Evolutionary conservation across 2,888 invertebrate genomes (phyloP), one percentile per base, ranked within the genome.

Genomic region (Drosophila anomalata): DNA sequence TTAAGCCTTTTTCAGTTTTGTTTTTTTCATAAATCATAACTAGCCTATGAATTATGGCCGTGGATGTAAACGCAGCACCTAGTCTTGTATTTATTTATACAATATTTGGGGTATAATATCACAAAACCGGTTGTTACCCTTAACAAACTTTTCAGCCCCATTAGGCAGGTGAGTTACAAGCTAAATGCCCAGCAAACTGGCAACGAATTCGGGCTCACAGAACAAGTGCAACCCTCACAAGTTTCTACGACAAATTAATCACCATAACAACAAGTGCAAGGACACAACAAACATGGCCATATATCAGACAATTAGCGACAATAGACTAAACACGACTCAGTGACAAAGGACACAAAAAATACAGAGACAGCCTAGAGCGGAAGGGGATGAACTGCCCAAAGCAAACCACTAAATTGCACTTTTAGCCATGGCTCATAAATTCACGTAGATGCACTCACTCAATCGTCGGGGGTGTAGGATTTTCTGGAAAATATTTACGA

Each of bases 301-400:
- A 80, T 75, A 80, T 86, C 77, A 77, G 86, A 66, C 83, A 84
- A 84, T 84, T 86, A 84, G 86, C 83, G 78, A 78, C 83, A 78
- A 73, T 54, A 71, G 78, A 77, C 72, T 79, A 80, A 83, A 76
- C 83, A 85, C 57, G 29, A 56, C 22, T 47, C 36, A 42, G 47
- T 56, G 70, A 69, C 70, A 69, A 69, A 51, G 51, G 51, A 58
- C 58, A 24, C 22, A 17, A 47, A 56, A 39, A 42, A 31, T 42
- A 20, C 6, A 3, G 1, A 9, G 14, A 42, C 20, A 3, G 12
- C n/a, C 12, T 12, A 6, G 22, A 2, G 2, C 29, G 5, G 33
- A 54, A 39, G 24, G 52, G 58, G 67, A 58, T 42, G 58, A 52
- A 44, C n/a, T 50, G 53, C 48, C 52, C 50, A 44, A 20, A 41